phyloP scores from a whole-genome alignment of 2,797 vertebrate species.

The Anabacerthia variegaticeps region DNA sequence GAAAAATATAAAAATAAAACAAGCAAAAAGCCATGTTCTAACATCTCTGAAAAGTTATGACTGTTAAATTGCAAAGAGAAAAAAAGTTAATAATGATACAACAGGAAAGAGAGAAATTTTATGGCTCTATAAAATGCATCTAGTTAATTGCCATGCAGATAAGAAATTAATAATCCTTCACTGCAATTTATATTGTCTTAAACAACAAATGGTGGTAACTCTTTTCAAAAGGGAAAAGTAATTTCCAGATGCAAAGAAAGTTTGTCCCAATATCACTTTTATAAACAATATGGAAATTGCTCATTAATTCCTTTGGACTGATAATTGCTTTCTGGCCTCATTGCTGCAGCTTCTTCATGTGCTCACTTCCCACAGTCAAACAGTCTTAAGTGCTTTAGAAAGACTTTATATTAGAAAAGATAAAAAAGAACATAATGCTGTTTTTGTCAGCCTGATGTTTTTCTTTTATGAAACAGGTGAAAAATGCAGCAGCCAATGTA shows the following conservation, averaged over 20 bases:
- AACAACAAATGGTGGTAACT: background rate
- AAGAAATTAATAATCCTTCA: background rate
- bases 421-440: background rate
- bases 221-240: background rate
- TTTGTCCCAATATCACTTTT: background rate
- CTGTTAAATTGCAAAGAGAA: background rate
- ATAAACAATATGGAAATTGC: background rate
- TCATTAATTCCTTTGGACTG: background rate
- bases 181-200: background rate
- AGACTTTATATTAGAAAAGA: background rate
- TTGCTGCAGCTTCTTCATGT: background rate
- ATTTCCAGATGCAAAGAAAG: background rate
- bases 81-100: background rate
- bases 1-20: background rate
- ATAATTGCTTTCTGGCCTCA: background rate
- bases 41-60: background rate
- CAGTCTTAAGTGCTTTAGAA: background rate
- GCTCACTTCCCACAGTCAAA: background rate
- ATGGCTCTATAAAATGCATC: background rate
- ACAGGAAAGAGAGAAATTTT: background rate
- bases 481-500: constrained; percentile 99
- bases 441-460: constrained; percentile 28
- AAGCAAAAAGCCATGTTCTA: background rate
- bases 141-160: background rate
- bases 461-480: constrained; percentile 84